Evolutionary conservation across 2,797 vertebrate genomes (phyloP).

Genomic region (Oophaga sylvatica): DNA sequence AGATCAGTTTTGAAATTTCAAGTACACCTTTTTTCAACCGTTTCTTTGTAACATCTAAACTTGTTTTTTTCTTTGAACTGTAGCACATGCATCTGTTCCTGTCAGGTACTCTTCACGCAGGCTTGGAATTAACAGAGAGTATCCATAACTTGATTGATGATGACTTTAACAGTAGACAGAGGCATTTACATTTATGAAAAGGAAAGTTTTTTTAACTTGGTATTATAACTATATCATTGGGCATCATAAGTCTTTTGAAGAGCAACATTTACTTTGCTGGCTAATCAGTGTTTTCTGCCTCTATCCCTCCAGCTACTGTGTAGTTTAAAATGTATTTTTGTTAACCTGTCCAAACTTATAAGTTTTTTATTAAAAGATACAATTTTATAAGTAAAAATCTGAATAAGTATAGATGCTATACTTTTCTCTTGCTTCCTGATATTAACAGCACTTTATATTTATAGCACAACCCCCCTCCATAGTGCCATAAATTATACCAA

Average conservation of each 20-base stretch:
- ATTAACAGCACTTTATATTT: not conserved
- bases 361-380: not conserved
- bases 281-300: not conserved
- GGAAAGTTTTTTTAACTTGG: not conserved
- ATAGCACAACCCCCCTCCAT: not conserved
- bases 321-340: not conserved
- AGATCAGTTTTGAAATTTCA: slow-evolving; percentile 26
- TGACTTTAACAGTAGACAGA: slow-evolving; percentile 13
- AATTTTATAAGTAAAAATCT: not conserved
- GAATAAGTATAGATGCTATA: not conserved
- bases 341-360: not conserved
- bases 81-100: slow-evolving; percentile 32
- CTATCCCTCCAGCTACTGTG: not conserved
- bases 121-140: slow-evolving; percentile 20
- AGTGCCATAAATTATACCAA: not conserved
- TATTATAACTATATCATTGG: slow-evolving; percentile 1
- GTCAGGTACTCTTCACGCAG: slow-evolving; percentile 25
- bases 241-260: not conserved
- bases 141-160: slow-evolving; percentile 17
- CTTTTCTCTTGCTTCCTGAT: not conserved
- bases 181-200: slow-evolving; percentile 24
- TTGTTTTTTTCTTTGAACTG: slow-evolving; percentile 51
- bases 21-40: slow-evolving; percentile 25
- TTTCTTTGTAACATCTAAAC: slow-evolving; percentile 51
- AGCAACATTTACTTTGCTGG: not conserved